Conservation (phyloP, 2,113 vertebrate genomes). For the Microcebus tavaratra region DNA sequence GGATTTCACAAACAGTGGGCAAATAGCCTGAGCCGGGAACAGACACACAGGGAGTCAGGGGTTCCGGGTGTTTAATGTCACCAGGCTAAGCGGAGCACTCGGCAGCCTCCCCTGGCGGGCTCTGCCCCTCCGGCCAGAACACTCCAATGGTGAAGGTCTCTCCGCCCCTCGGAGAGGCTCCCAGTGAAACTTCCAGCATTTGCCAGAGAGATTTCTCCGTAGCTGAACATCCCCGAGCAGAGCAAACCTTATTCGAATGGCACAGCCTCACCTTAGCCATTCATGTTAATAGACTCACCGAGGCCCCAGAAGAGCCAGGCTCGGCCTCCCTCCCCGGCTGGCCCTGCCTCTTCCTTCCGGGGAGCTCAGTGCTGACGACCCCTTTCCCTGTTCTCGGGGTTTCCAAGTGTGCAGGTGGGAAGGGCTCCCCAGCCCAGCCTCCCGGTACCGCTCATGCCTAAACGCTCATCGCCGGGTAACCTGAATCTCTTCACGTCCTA, state of each 20-base stretch:
- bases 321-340: neutral
- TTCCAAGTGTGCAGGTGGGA: neutral
- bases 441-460: accelerated
- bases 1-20: neutral
- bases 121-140: neutral
- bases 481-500: neutral
- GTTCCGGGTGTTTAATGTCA: neutral
- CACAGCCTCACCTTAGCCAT: neutral
- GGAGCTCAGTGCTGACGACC: no score
- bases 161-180: neutral
- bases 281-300: accelerated
- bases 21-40: neutral
- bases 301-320: neutral
- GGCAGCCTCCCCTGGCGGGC: neutral
- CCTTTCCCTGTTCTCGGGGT: accelerated
- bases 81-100: neutral
- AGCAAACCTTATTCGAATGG: neutral
- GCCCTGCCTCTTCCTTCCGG: neutral
- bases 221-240: neutral
- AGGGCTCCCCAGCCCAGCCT: neutral
- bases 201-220: neutral
- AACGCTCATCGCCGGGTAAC: neutral
- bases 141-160: neutral
- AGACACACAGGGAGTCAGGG: neutral
- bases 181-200: no score